Evolutionary conservation across 2,797 vertebrate genomes (phyloP).

Genomic region (Gobionotothen gibberifrons): DNA sequence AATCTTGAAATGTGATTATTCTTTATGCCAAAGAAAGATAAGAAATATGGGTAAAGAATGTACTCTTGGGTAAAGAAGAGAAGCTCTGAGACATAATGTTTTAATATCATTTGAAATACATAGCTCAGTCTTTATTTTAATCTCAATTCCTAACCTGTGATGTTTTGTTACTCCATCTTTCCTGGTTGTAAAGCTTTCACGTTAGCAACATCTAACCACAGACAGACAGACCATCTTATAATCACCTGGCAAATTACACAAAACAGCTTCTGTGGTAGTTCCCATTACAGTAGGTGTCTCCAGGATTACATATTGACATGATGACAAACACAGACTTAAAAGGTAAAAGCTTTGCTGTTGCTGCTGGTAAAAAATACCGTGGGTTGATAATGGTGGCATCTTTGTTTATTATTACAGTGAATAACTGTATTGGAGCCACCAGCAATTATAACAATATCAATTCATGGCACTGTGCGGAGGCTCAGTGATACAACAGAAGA

Average conservation of each 20-base stretch:
- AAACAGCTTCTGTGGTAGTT: too few species aligned
- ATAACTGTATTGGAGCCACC: slow-evolving; percentile 23
- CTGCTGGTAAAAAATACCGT: background rate
- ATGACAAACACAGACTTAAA: too few species aligned
- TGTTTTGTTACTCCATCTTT: too few species aligned
- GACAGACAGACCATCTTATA: too few species aligned
- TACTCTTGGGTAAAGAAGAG: background rate
- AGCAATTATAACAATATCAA: slow-evolving; percentile 50
- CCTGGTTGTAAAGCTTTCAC: too few species aligned
- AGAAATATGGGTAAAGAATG: background rate
- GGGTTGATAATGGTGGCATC: slow-evolving; percentile 10
- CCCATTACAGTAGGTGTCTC: too few species aligned
- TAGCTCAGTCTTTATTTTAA: too few species aligned
- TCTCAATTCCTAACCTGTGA: too few species aligned
- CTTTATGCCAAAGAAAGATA: background rate
- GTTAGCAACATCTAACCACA: too few species aligned
- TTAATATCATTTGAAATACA: background rate
- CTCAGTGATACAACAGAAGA: slow-evolving; percentile 50
- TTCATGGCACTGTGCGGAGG: slow-evolving; percentile 43
- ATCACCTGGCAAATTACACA: too few species aligned
- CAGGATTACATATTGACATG: too few species aligned
- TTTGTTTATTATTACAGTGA: slow-evolving; percentile 31
- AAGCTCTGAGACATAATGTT: background rate
- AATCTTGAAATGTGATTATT: background rate
- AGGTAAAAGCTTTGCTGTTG: too few species aligned